A percentile compares a stretch with the other conserved stretches of the same genome.
phyloP scores from a whole-genome alignment of 2,888 invertebrate genomes.

The Tortrix viridana region DNA sequence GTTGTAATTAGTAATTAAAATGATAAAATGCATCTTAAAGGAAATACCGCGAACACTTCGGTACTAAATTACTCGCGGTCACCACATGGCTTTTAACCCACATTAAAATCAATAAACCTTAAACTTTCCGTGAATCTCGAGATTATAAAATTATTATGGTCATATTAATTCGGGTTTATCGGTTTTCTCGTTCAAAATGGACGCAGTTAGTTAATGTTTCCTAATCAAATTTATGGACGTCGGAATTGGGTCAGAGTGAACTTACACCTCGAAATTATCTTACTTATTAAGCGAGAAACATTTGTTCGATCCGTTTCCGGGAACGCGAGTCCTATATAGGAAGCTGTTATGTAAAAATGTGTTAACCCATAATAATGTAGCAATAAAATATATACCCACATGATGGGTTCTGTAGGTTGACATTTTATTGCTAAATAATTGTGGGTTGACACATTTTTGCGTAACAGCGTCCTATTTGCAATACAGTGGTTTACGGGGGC shows the following conservation, averaged over 20 bases:
- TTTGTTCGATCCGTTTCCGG: too few species aligned
- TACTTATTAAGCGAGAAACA: too few species aligned
- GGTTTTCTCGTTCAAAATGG: conserved; percentile 12
- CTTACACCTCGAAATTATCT: conserved; percentile 16
- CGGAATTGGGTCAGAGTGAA: conserved; percentile 25
- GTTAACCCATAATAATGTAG: too few species aligned
- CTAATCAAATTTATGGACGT: conserved; percentile 21
- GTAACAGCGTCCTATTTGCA: too few species aligned
- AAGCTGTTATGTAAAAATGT: too few species aligned
- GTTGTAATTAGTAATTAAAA: neutral
- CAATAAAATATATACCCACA: too few species aligned
- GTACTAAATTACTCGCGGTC: conserved; percentile 33
- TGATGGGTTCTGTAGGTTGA: too few species aligned
- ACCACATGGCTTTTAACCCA: conserved; percentile 51
- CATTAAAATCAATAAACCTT: conserved; percentile 49
- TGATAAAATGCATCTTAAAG: neutral
- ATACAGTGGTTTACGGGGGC: too few species aligned
- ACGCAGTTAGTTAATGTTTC: conserved; percentile 21
- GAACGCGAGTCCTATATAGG: too few species aligned
- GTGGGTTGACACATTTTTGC: too few species aligned
- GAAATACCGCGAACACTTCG: conserved; percentile 34
- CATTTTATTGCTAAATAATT: too few species aligned
- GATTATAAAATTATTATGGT: conserved; percentile 36
- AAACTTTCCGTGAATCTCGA: conserved; percentile 45
- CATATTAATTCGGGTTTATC: conserved; percentile 20